Conservation (phyloP, 2,113 vertebrate species). For the Andinoacara biseriatus region DNA sequence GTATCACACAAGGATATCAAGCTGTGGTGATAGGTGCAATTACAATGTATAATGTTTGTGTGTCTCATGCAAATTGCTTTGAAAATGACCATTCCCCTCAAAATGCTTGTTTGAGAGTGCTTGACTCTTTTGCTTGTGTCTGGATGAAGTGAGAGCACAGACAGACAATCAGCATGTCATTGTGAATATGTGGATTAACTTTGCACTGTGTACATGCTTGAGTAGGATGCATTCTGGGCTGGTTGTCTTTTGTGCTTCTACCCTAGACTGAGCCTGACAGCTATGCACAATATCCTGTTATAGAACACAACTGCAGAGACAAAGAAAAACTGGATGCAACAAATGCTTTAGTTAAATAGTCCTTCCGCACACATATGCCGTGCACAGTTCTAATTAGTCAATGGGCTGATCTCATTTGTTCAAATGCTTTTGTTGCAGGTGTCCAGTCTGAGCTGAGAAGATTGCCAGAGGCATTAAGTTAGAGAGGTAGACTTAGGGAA, state of each 20-base stretch:
- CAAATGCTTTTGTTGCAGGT: conserved; percentile 74
- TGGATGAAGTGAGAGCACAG: conserved; percentile 31
- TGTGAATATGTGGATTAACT: conserved; percentile 56
- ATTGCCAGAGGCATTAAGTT: conserved; percentile 63
- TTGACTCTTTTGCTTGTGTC: conserved; percentile 21
- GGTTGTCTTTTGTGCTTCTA: conserved; percentile 54
- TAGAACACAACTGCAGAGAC: conserved; percentile 42
- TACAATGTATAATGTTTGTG: conserved; percentile 1
- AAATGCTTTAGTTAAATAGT: conserved; percentile 43
- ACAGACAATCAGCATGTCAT: conserved; percentile 40
- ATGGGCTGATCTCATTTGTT: conserved; percentile 76
- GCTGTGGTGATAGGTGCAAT: conserved; percentile 30
- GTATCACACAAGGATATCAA: conserved; percentile 40
- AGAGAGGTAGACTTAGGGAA: conserved; percentile 53
- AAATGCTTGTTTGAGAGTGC: not conserved
- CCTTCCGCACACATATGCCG: conserved; percentile 43
- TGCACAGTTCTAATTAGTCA: conserved; percentile 75
- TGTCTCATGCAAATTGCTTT: conserved; percentile 35
- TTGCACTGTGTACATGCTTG: conserved; percentile 47
- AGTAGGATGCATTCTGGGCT: conserved; percentile 40
- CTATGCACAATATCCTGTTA: conserved; percentile 58
- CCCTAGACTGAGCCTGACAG: conserved; percentile 62
- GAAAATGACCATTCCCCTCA: conserved; percentile 33
- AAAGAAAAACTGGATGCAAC: conserved; percentile 30
- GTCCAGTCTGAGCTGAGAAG: conserved; percentile 67